Conservation (phyloP, 1,140 invertebrate genomes). For the Mercenaria mercenaria region DNA sequence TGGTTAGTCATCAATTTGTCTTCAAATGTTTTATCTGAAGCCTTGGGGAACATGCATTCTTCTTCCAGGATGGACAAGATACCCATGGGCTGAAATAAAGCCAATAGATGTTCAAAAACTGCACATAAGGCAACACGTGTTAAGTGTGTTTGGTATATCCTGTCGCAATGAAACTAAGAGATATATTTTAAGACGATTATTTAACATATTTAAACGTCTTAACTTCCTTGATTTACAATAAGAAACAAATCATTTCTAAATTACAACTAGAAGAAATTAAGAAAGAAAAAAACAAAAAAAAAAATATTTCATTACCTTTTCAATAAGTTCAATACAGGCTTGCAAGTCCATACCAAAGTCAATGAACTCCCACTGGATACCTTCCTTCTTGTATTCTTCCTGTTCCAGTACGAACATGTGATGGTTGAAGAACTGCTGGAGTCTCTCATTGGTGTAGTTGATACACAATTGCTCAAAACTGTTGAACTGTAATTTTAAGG, state of each 20-base stretch:
- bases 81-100: constrained; percentile 95
- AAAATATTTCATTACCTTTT: constrained; percentile 91
- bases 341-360: constrained; percentile 99
- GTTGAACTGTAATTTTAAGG: constrained; percentile 92
- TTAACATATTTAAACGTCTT: too few relatives aligned
- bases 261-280: too few relatives aligned
- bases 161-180: too few relatives aligned
- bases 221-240: too few relatives aligned
- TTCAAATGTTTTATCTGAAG: constrained; percentile 98
- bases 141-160: too few relatives aligned
- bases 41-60: constrained; percentile 99
- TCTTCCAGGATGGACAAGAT: constrained; percentile 99
- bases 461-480: constrained; percentile 99
- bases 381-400: constrained; percentile 99
- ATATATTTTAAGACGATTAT: too few relatives aligned
- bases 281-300: too few relatives aligned
- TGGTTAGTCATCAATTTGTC: constrained; percentile 99
- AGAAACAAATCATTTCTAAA: too few relatives aligned
- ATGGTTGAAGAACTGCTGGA: constrained; percentile 99
- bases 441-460: constrained; percentile 99
- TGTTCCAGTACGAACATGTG: constrained; percentile 99
- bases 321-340: constrained; percentile 99
- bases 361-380: constrained; percentile 99
- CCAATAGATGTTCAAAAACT: too few relatives aligned
- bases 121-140: too few relatives aligned